Evolutionary conservation across 2,113 vertebrate species (phyloP).

Genomic region (Dolichallabes microphthalmus): DNA sequence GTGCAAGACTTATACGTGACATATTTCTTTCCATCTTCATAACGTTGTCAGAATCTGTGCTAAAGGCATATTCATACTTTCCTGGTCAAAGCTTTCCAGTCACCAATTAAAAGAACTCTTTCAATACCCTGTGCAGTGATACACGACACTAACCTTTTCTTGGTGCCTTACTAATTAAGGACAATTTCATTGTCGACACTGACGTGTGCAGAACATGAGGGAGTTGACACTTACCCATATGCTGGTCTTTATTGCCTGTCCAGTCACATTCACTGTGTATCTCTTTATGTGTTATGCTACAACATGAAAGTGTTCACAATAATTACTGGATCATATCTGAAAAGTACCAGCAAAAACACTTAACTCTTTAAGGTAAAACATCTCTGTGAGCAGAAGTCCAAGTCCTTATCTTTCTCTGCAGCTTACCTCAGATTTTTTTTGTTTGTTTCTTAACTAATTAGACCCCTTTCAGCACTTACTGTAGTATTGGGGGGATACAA

Average conservation of each 20-base stretch:
- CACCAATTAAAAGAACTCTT: constrained; percentile 57
- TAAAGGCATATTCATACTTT: constrained; percentile 46
- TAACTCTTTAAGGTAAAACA: constrained; percentile 39
- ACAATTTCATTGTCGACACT: constrained; percentile 52
- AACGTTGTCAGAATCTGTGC: constrained; percentile 58
- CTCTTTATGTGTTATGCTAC: constrained; percentile 22
- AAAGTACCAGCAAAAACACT: constrained; percentile 37
- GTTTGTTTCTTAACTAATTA: constrained; percentile 41
- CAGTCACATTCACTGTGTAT: constrained; percentile 21
- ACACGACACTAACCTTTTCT: constrained; percentile 59
- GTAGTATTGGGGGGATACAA: constrained; percentile 36
- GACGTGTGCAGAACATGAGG: constrained; percentile 41
- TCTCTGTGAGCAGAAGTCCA: constrained; percentile 16
- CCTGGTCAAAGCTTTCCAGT: constrained; percentile 52
- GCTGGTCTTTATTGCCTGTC: constrained; percentile 16
- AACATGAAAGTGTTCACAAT: constrained; percentile 34
- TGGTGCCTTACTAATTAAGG: constrained; percentile 53
- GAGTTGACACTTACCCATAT: constrained; percentile 27
- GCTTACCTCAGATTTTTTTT: constrained; percentile 38
- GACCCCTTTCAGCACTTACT: constrained; percentile 40
- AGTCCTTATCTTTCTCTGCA: constrained; percentile 9
- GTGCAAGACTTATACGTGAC: constrained; percentile 56
- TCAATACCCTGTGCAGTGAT: constrained; percentile 52
- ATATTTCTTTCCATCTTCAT: constrained; percentile 66
- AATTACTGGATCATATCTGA: constrained; percentile 32